Conservation (phyloP, 2,888 invertebrate genomes). For the Tipula helvola region DNA sequence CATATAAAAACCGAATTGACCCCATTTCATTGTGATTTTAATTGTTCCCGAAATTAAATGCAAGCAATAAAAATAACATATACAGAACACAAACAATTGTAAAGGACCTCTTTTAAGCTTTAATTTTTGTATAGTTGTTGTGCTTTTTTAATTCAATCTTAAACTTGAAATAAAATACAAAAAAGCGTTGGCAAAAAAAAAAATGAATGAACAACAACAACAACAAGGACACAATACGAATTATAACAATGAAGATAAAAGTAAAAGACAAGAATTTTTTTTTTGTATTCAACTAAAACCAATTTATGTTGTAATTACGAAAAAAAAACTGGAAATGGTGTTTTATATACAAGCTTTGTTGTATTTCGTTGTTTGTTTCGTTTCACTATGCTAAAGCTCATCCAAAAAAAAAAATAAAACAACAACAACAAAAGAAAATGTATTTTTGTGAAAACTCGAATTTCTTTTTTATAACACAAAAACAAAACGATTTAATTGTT, state of each 20-base stretch:
- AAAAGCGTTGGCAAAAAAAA: not conserved
- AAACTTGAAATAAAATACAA: not conserved
- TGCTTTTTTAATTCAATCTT: not conserved
- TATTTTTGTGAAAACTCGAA: not conserved
- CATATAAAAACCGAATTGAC: not conserved
- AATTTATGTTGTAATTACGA: constrained; percentile 9
- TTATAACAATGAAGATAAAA: not conserved
- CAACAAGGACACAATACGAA: not conserved
- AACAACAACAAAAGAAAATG: not conserved
- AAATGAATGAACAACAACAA: not conserved
- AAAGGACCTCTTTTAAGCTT: not conserved
- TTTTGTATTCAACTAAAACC: not conserved
- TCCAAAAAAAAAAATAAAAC: not conserved
- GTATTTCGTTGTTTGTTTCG: not conserved
- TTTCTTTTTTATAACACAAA: not conserved
- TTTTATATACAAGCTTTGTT: not conserved
- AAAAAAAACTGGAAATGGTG: not conserved
- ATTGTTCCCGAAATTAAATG: not conserved
- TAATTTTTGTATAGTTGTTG: not conserved
- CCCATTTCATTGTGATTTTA: not conserved
- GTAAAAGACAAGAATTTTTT: not conserved
- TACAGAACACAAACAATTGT: not conserved
- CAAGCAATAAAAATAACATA: not conserved
- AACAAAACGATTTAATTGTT: constrained; percentile 4
- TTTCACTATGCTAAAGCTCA: not conserved